phyloP scores from a whole-genome alignment of 2,113 vertebrate species.

The Copsychus sechellarum region DNA sequence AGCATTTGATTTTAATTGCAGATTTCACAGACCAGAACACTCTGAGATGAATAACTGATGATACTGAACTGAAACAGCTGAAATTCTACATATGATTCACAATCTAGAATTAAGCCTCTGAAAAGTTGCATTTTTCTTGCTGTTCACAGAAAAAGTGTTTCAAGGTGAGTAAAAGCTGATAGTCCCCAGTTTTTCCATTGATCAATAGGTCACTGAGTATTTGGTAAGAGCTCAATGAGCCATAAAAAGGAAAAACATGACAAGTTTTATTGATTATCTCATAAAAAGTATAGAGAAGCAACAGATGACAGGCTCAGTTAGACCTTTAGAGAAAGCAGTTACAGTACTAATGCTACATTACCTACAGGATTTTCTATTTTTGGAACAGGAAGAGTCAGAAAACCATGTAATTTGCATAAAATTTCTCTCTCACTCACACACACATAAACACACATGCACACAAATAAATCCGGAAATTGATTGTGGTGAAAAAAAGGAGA shows the following conservation, averaged over 20 bases:
- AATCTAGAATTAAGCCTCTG: background rate
- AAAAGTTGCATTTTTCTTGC: background rate
- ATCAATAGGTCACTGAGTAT: slow-evolving; percentile 37
- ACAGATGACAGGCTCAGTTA: background rate
- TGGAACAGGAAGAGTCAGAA: slow-evolving; percentile 11
- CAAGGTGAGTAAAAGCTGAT: slow-evolving; percentile 26
- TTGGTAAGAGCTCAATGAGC: slow-evolving; percentile 24
- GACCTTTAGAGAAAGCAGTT: background rate
- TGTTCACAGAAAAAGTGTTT: background rate
- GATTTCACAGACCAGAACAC: background rate
- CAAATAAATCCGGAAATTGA: background rate
- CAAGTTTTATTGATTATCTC: slow-evolving; percentile 40
- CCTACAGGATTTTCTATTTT: slow-evolving; percentile 20
- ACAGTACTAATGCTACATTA: background rate
- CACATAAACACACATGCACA: background rate
- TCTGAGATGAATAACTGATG: slow-evolving; percentile 26
- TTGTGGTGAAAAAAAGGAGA: background rate
- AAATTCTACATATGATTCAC: background rate
- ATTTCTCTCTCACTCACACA: background rate
- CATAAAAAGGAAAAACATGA: slow-evolving; percentile 33
- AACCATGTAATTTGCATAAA: background rate
- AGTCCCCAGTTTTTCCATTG: background rate
- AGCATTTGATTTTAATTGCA: slow-evolving; percentile 46
- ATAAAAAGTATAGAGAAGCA: slow-evolving; percentile 37
- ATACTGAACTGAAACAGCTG: background rate